A percentile compares a stretch with the other conserved stretches of the same genome.
Conservation (phyloP, 2,888 invertebrate genomes). For the Sesia bembeciformis region DNA sequence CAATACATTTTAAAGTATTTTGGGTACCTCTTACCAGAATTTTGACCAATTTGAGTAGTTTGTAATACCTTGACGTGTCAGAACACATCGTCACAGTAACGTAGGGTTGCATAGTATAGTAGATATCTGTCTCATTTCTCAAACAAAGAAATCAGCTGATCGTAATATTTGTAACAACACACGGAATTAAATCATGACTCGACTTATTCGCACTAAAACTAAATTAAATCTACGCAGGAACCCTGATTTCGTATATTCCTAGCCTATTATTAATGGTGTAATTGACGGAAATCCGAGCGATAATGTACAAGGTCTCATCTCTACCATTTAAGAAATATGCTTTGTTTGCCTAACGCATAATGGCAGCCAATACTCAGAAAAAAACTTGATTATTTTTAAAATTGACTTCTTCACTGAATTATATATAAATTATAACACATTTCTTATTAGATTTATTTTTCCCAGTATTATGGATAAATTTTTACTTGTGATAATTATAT, state of each 20-base stretch:
- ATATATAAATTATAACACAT: too few species aligned
- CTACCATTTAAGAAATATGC: background rate
- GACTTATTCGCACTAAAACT: background rate
- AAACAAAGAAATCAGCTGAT: constrained; percentile 91
- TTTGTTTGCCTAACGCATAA: background rate
- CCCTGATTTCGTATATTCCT: background rate
- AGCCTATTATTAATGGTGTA: background rate
- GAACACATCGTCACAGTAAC: background rate
- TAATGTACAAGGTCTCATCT: background rate
- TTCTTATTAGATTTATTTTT: too few species aligned
- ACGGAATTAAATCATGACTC: constrained; percentile 23
- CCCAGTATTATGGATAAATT: too few species aligned
- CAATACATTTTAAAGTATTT: constrained; percentile 7
- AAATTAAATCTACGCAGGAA: background rate
- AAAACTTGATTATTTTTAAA: background rate
- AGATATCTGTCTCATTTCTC: constrained; percentile 43
- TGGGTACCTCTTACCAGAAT: background rate
- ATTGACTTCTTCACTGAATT: too few species aligned
- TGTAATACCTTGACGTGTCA: background rate
- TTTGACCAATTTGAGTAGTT: background rate
- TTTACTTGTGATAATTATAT: too few species aligned
- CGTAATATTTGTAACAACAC: constrained; percentile 63
- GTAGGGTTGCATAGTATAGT: background rate
- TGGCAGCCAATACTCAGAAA: background rate
- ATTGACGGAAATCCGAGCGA: background rate